Conservation (phyloP, 2,113 vertebrate genomes). For the Ellobius talpinus region DNA sequence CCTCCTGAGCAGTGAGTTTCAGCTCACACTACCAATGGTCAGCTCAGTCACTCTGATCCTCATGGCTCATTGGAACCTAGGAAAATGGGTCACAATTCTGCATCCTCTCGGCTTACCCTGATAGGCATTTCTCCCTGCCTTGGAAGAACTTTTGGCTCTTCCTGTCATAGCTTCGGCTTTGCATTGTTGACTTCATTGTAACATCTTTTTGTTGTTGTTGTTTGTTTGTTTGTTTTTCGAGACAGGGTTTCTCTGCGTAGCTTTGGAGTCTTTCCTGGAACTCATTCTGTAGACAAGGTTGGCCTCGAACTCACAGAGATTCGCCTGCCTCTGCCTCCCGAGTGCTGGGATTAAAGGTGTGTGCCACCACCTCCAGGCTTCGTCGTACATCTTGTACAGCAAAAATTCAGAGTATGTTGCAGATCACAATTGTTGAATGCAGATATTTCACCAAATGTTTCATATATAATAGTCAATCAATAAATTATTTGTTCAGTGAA, state of each 20-base stretch:
- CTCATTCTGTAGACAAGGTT: too few species aligned
- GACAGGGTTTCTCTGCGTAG: too few species aligned
- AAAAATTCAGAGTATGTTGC: not conserved
- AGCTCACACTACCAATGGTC: not conserved
- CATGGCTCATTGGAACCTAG: not conserved
- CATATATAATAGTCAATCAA: not conserved
- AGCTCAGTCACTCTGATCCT: not conserved
- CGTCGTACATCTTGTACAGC: not conserved
- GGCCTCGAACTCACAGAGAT: too few species aligned
- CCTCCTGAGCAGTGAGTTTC: not conserved
- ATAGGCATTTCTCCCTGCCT: not conserved
- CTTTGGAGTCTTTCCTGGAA: too few species aligned
- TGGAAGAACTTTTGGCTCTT: not conserved
- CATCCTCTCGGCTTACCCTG: not conserved
- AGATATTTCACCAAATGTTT: not conserved
- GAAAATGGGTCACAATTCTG: slow-evolving; percentile 4
- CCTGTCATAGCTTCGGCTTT: not conserved
- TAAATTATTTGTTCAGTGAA: slow-evolving; percentile 11
- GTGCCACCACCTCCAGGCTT: too few species aligned
- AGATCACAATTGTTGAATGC: not conserved
- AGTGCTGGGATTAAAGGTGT: too few species aligned
- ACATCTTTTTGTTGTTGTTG: too few species aligned
- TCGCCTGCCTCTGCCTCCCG: too few species aligned
- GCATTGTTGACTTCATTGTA: not conserved
- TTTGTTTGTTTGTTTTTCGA: too few species aligned